phyloP scores from a whole-genome alignment of 2,888 invertebrate genomes.

The Catocala sponsa region DNA sequence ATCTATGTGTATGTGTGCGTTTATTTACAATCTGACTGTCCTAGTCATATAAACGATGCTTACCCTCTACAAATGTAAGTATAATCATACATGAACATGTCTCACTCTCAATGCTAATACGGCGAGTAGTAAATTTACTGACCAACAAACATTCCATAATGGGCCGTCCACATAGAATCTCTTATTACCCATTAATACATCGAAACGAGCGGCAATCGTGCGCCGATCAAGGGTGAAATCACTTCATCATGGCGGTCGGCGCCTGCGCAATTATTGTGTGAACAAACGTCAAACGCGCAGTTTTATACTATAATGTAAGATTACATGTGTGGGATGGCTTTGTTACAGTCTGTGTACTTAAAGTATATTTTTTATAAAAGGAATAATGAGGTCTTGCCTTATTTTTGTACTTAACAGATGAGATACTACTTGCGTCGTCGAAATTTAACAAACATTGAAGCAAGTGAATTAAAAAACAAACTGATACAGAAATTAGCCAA shows the following conservation, averaged over 20 bases:
- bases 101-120: conserved; percentile 29
- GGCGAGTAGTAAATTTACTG: conserved; percentile 55
- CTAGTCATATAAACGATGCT: neutral
- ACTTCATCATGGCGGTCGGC: conserved; percentile 64
- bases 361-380: no score
- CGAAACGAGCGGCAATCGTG: conserved; percentile 58
- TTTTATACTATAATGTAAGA: conserved; percentile 38
- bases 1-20: no score
- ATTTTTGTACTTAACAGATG: no score
- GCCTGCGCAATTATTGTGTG: conserved; percentile 61
- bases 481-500: no score
- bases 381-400: no score
- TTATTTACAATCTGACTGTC: neutral
- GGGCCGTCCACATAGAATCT: conserved; percentile 55
- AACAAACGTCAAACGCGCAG: conserved; percentile 53
- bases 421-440: no score
- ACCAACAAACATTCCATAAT: conserved; percentile 60
- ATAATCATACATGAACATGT: neutral
- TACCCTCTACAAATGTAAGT: conserved; percentile 1
- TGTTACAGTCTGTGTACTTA: neutral
- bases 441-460: no score
- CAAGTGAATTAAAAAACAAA: no score
- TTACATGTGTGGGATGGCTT: conserved; percentile 6
- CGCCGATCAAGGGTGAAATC: conserved; percentile 64
- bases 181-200: conserved; percentile 66